phyloP scores from a whole-genome alignment of 2,113 vertebrate genomes.

The Centropristis striata region DNA sequence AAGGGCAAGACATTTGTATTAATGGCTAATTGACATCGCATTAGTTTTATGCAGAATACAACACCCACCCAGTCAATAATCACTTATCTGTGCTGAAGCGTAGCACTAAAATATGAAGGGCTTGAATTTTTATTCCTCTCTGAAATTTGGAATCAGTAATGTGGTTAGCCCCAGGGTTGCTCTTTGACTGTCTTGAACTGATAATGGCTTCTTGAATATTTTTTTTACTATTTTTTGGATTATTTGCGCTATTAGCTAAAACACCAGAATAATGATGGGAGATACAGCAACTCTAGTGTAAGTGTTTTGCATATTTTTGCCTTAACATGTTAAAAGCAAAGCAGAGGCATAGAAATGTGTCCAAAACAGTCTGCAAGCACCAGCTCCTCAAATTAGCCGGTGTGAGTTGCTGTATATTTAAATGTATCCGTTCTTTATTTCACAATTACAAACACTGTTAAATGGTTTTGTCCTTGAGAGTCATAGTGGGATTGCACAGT shows the following conservation, averaged over 20 bases:
- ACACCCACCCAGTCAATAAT: constrained; percentile 72
- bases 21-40: constrained; percentile 86
- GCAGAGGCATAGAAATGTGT: background rate
- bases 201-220: constrained; percentile 49
- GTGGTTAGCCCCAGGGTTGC: constrained; percentile 17
- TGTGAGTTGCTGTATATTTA: background rate
- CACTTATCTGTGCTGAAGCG: constrained; percentile 65
- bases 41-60: constrained; percentile 85
- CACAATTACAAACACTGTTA: constrained; percentile 31
- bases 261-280: background rate
- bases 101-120: constrained; percentile 46
- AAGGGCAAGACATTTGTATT: constrained; percentile 83
- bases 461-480: constrained; percentile 20
- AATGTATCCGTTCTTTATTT: constrained; percentile 25
- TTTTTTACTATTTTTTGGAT: constrained; percentile 33
- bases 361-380: background rate
- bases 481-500: constrained; percentile 16
- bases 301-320: background rate
- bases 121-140: constrained; percentile 47
- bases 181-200: constrained; percentile 36
- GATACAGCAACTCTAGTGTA: background rate
- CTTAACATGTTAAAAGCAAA: background rate
- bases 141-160: constrained; percentile 57
- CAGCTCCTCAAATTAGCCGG: background rate
- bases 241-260: constrained; percentile 10